Percentiles rank a stretch among this genome's conserved stretches.
These are phyloP conservation scores for Hydropsyche tenuis DNA, from an alignment of 1,140 invertebrate species.

Conservation along the genomic window DNA sequence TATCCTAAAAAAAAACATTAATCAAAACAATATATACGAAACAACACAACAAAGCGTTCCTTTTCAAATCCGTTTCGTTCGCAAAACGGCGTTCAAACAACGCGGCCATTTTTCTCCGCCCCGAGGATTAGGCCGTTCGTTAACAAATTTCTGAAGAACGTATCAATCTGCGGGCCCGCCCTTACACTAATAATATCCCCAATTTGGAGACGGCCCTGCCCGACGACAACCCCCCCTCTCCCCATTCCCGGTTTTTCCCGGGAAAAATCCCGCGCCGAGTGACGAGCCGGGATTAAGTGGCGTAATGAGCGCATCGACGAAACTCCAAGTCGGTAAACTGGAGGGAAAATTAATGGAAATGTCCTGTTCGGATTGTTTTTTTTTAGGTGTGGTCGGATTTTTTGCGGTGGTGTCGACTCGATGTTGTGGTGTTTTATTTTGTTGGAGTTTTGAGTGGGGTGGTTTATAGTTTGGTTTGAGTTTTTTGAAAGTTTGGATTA, in stretches of 20 bases:
- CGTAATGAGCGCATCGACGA: conserved; percentile 47
- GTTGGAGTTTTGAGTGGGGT: no score
- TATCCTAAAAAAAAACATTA: conserved; percentile 18
- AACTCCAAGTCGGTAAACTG: no score
- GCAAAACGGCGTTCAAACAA: no score
- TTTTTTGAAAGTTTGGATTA: no score
- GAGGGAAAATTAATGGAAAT: no score
- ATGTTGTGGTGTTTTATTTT: no score
- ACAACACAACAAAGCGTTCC: no score
- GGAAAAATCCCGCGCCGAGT: conserved; percentile 27
- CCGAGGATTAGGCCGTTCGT: conserved; percentile 31
- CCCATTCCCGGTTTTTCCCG: conserved; percentile 44
- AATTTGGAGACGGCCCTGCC: conserved; percentile 19
- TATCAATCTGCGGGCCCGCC: conserved; percentile 16
- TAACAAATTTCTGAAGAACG: conserved; percentile 33
- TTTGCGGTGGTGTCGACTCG: no score
- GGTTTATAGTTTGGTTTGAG: no score
- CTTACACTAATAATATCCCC: conserved; percentile 17
- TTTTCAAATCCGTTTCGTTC: no score
- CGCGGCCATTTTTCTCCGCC: not conserved
- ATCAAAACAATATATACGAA: conserved; percentile 14
- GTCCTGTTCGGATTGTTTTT: no score
- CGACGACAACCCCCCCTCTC: conserved; percentile 48
- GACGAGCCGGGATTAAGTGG: conserved; percentile 36
- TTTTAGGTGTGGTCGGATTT: no score